Evolutionary conservation across 2,113 vertebrate species (phyloP).

Genomic region (Anas platyrhynchos): DNA sequence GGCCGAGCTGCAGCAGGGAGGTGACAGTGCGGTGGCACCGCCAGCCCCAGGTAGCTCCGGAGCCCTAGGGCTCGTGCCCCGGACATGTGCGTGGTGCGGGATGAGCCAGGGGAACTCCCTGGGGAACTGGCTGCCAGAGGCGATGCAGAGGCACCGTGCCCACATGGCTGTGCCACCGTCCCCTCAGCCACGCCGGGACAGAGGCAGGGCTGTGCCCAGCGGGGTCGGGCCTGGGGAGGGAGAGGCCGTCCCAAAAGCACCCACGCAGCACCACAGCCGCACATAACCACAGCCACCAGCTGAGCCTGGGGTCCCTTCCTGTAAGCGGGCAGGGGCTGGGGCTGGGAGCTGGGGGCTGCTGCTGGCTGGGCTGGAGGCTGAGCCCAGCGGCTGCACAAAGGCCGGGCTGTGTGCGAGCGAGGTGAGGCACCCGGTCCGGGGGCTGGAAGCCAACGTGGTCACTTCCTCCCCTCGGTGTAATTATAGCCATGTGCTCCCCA

Average conservation of each 20-base stretch:
- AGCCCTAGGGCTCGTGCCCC: neutral
- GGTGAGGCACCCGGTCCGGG: accelerated
- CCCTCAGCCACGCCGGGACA: neutral
- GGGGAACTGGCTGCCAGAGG: neutral
- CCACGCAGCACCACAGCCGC: too few species aligned
- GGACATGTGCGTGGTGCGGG: accelerated
- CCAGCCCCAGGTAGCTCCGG: neutral
- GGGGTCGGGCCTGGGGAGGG: neutral
- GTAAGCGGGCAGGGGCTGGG: neutral
- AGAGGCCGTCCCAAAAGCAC: neutral
- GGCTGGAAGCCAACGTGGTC: neutral
- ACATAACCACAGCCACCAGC: neutral
- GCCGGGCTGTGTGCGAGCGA: neutral
- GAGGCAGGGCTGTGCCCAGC: neutral
- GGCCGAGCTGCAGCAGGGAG: neutral
- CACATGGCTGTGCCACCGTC: neutral
- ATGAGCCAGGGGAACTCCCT: accelerated
- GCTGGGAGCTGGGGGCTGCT: neutral
- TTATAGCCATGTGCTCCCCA: neutral
- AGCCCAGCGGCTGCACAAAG: neutral
- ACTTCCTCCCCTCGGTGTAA: neutral
- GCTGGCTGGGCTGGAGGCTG: too few species aligned
- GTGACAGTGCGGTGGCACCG: accelerated
- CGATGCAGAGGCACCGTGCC: neutral
- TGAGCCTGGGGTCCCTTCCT: neutral